Percentiles rank a stretch among this genome's conserved stretches.
Evolutionary conservation across 2,113 vertebrate species (phyloP).

Genomic region (Hipposideros armiger): DNA sequence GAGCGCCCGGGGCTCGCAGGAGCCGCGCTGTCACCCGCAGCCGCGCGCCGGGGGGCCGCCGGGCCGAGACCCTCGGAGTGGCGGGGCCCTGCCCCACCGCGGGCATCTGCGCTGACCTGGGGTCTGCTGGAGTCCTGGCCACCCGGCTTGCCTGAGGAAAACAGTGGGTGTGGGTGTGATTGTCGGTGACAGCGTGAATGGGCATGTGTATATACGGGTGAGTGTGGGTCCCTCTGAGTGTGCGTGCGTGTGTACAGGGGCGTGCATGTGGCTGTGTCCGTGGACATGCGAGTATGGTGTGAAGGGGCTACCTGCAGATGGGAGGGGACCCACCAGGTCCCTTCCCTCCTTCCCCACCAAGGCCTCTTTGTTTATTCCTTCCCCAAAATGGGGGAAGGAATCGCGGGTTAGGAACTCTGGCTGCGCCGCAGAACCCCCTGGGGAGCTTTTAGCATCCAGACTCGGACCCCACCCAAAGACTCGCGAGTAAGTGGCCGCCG

Average conservation of each 20-base stretch:
- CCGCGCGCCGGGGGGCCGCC: neutral
- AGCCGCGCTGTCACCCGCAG: slow-evolving; percentile 65
- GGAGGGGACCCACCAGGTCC: neutral
- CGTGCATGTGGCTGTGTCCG: neutral
- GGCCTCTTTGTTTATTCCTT: slow-evolving; percentile 43
- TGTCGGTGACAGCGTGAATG: neutral
- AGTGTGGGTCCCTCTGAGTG: neutral
- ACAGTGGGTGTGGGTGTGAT: neutral
- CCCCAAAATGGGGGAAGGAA: neutral
- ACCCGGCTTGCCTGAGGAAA: neutral
- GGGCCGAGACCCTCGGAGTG: neutral
- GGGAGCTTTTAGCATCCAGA: neutral
- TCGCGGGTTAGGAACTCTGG: neutral
- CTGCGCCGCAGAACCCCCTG: neutral
- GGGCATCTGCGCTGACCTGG: neutral
- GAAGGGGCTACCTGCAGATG: neutral
- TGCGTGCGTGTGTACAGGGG: neutral
- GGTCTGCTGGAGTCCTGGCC: neutral
- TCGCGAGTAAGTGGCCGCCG: neutral
- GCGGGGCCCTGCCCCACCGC: neutral
- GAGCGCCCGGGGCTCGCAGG: slow-evolving; percentile 64
- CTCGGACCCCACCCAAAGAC: neutral
- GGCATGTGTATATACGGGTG: neutral
- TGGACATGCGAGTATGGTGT: neutral
- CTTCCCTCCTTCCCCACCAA: neutral